Conservation (phyloP, 2,888 invertebrate species). For the Platycnemis pennipes region DNA sequence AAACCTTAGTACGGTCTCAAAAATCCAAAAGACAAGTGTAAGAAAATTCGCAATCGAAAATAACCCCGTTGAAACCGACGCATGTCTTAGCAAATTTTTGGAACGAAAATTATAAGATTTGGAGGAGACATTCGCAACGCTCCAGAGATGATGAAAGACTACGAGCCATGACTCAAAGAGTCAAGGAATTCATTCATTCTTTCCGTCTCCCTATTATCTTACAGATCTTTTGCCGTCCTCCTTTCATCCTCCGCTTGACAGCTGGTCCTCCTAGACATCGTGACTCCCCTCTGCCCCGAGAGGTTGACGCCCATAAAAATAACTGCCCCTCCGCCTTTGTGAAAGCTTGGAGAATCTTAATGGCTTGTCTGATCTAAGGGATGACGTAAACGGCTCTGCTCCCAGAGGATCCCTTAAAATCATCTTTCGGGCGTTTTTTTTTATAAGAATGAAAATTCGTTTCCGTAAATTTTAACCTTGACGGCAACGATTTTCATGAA, state of each 20-base stretch:
- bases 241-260: background rate
- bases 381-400: background rate
- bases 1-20: background rate
- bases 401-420: background rate
- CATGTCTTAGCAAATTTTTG: background rate
- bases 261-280: background rate
- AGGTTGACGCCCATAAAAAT: background rate
- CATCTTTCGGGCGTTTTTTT: background rate
- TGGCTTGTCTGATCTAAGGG: background rate
- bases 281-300: background rate
- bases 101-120: background rate
- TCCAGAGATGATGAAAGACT: background rate
- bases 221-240: background rate
- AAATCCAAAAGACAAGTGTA: background rate
- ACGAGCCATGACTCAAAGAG: background rate
- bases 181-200: background rate
- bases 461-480: no score
- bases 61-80: background rate
- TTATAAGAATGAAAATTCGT: no score
- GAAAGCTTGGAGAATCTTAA: background rate
- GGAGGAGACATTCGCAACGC: background rate
- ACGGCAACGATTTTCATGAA: no score
- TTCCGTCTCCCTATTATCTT: background rate
- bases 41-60: background rate
- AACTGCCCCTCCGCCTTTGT: background rate